Evolutionary conservation across 2,797 vertebrate genomes (phyloP).

Genomic region (Cynodonichthys magdalenae): DNA sequence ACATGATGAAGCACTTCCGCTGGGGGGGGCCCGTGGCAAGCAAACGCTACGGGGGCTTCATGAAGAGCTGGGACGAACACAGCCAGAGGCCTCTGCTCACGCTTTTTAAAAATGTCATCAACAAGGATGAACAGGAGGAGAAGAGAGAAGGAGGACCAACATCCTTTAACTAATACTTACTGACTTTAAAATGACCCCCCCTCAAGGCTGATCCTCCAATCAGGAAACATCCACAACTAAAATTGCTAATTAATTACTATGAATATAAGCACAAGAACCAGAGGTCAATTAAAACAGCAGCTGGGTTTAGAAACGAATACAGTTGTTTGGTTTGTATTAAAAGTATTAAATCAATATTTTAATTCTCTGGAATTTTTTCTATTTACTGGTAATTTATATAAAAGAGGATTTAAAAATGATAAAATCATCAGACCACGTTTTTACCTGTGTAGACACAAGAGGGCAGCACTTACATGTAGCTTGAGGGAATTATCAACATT

Average conservation of each 20-base stretch:
- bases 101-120: conserved; percentile 90
- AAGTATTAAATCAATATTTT: background rate
- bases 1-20: conserved; percentile 86
- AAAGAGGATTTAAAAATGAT: too few species aligned
- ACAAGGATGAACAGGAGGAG: conserved; percentile 80
- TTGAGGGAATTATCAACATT: background rate
- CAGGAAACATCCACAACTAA: too few species aligned
- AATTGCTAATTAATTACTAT: too few species aligned
- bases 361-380: background rate
- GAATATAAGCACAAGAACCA: too few species aligned
- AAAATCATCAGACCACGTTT: too few species aligned
- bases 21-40: conserved; percentile 83
- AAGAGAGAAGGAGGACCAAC: background rate
- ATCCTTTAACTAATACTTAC: background rate
- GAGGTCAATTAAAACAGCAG: background rate
- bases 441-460: background rate
- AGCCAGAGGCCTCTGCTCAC: conserved; percentile 88
- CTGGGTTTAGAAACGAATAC: background rate
- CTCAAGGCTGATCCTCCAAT: too few species aligned
- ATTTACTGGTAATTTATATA: background rate
- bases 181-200: too few species aligned
- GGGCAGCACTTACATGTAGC: background rate
- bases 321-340: background rate
- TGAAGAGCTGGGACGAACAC: conserved; percentile 86
- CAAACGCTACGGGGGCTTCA: conserved; percentile 94